These are phyloP conservation scores for Polyergus mexicanus DNA, from an alignment of 1,140 invertebrate genomes.

Conservation along the genomic window DNA sequence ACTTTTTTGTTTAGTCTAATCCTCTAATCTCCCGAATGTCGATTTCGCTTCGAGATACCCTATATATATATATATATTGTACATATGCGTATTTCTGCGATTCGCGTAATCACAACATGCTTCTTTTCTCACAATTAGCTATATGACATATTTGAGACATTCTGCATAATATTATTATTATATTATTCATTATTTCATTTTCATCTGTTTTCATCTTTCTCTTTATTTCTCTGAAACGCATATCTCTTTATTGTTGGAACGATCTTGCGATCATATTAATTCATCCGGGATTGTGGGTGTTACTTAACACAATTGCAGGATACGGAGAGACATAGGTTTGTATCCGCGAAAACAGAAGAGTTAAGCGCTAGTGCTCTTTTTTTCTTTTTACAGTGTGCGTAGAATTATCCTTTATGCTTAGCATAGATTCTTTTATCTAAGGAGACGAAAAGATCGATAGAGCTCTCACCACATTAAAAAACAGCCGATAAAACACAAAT, in stretches of 20 bases:
- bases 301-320: constrained; percentile 29
- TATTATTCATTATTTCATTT: constrained; percentile 41
- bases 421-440: constrained; percentile 28
- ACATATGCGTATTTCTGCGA: constrained; percentile 27
- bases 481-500: constrained; percentile 18
- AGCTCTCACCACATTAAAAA: constrained; percentile 43
- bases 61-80: constrained; percentile 49
- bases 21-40: too few relatives aligned
- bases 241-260: not conserved
- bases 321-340: constrained; percentile 39
- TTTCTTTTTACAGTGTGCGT: constrained; percentile 20
- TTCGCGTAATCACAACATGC: constrained; percentile 1
- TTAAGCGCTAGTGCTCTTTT: constrained; percentile 12
- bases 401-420: constrained; percentile 47
- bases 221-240: constrained; percentile 28
- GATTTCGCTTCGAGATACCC: too few relatives aligned
- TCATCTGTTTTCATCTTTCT: constrained; percentile 32
- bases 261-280: constrained; percentile 18
- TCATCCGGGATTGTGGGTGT: not conserved
- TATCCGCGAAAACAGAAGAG: constrained; percentile 38
- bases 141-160: constrained; percentile 39
- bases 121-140: not conserved
- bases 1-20: too few relatives aligned
- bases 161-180: constrained; percentile 55
- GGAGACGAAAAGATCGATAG: not conserved